Base-by-base conservation (phyloP, 2,113 vertebrate species). In the Triplophysa siluroides region DNA sequence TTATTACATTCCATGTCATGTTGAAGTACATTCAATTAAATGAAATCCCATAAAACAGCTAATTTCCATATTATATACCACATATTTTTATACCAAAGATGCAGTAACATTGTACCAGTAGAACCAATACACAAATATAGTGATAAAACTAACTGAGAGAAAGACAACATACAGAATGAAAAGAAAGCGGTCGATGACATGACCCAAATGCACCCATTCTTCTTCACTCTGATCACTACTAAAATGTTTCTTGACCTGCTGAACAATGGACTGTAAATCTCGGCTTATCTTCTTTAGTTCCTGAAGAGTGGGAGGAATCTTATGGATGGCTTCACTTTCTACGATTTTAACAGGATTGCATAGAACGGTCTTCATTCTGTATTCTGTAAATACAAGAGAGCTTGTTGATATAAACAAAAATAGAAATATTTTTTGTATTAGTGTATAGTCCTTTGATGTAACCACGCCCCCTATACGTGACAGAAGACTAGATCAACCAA, bases 231-330 rank as follows among this genome's bases (percentile, higher is more conserved):
- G n/a, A 47, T 75, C 58, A n/a, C 54, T 60, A 18, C 18, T 61
- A 0, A 62, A 26, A 75, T 75, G 14, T 75, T 75, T 75, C 12
- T 75, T 9, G 2, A 75, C 10, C 0, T 26, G n/a, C 23, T 75
- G 72, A 24, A 2, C 26, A 16, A 75, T 75, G 58, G 9, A 75
- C 24, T 47, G 56, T 29, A 75, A 45, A 38, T 29, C 16, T 1
- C 26, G 38, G 14, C 72, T 75, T 11, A 75, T 75, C 58, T 75
- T 62, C 23, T 23, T 75, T 41, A 75, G 23, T 62, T 75, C 56
- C 23, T 63, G 41, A n/a, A 63, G 58, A 75, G 72, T 1, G 12
- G 58, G 45, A 54, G 23, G 9, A 12, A 23, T 45, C 1, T 47
- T 62, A 6, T 6, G 13, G 4, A 1, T 6, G 0, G 9, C 38